Percentiles rank a stretch among this genome's conserved stretches.
Conservation (phyloP, 1,140 invertebrate genomes). For the Gonatopus flavifemur region DNA sequence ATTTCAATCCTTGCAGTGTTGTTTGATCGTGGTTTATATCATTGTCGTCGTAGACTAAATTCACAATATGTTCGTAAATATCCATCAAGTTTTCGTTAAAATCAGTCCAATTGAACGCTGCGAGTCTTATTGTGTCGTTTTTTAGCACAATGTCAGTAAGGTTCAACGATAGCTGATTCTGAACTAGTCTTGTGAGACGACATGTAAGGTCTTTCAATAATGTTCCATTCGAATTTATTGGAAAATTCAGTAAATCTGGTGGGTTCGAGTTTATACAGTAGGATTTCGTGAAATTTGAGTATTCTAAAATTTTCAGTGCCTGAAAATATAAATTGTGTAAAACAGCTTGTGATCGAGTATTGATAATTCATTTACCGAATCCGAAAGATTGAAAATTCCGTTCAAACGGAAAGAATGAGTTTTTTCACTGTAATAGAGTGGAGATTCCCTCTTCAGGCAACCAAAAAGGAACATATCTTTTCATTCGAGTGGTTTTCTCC, state of each 20-base stretch:
- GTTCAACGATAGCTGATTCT: slow-evolving; percentile 37
- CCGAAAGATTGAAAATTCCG: neutral
- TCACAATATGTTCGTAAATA: slow-evolving; percentile 45
- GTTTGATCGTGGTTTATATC: slow-evolving; percentile 10
- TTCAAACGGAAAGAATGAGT: too few species aligned
- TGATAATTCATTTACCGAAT: too few species aligned
- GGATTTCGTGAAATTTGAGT: slow-evolving; percentile 40
- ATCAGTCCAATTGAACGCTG: slow-evolving; percentile 42
- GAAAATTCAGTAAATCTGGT: slow-evolving; percentile 40
- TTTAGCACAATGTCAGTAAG: slow-evolving; percentile 22
- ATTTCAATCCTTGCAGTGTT: slow-evolving; percentile 23
- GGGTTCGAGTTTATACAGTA: slow-evolving; percentile 34
- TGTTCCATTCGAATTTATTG: slow-evolving; percentile 36
- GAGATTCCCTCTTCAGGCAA: too few species aligned
- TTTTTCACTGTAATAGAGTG: too few species aligned
- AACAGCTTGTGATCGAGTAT: too few species aligned
- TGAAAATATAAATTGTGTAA: slow-evolving; percentile 21
- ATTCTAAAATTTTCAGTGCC: slow-evolving; percentile 44
- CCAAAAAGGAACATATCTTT: too few species aligned
- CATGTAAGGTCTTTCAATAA: slow-evolving; percentile 43
- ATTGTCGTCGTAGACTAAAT: slow-evolving; percentile 31
- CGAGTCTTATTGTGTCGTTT: slow-evolving; percentile 5
- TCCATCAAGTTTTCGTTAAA: slow-evolving; percentile 44
- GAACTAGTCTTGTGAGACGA: slow-evolving; percentile 32
- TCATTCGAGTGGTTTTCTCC: too few species aligned